Base-by-base conservation (phyloP, 2,888 invertebrate genomes). In the Melanchra persicariae region DNA sequence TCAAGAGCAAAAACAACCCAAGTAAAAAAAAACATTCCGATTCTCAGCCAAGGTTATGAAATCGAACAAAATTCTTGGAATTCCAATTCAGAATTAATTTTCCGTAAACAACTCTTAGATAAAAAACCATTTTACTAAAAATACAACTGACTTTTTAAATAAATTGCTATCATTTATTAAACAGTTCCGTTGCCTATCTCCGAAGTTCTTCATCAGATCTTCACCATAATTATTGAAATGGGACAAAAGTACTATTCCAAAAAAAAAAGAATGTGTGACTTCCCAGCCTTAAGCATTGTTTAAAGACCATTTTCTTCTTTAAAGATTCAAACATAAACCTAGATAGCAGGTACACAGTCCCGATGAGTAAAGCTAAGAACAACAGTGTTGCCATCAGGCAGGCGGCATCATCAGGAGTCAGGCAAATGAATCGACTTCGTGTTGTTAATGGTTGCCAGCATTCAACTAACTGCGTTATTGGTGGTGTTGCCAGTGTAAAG, bases 371-470 rank as follows among this genome's bases (percentile, higher is more conserved):
- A 63, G 24, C 24, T 12, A 26, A 26, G 22, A 63, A 51, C 59
- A 64, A 67, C 52, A 70, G 9, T 67, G 60, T 52, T 71, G 59
- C 62, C 62, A 63, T 52, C 49, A n/a, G n/a, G n/a, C n/a, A n/a
- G n/a, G 63, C 40, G 2, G 24, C 30, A n/a, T 49, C 24, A 64
- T 43, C 24, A 12, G 10, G 40, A 62, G 22, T 60, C 60, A 55
- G 61, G 66, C 57, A 45, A 74, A 64, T 69, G 71, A 85, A 54
- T 58, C 62, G 57, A 71, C 77, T 79, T 58, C 68, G 59, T 63
- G 74, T 77, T 80, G 71, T 73, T 85, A 85, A 83, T 74, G 47
- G 68, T 75, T 66, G 57, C 69, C 26, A 63, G 74, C 68, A 61
- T 69, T 76, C 74, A 22, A 59, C 52, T 67, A 82, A 82, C 65